Base-by-base conservation (phyloP, 2,888 invertebrate species). In the Epsilonema sp. region DNA sequence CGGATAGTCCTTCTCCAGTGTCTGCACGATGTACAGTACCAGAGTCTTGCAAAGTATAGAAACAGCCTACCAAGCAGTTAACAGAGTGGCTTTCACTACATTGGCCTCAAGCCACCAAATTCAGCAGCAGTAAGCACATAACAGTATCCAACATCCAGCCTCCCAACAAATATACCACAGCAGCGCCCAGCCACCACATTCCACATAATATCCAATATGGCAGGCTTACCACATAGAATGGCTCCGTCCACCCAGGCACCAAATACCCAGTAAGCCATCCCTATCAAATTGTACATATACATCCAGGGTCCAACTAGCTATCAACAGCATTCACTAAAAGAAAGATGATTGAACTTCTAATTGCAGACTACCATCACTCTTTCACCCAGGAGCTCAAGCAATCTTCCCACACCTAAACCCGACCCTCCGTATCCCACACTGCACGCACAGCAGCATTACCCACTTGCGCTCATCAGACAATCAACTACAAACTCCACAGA, bases 11-110 rank as follows among this genome's bases (percentile, higher is more conserved):
- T 61, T 57, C 67, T 87, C 84, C 56, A 97, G 72, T 61, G 87
- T 76, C 70, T 94, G 90, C 51, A 97, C 92, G 41, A 94, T 90
- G 73, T 90, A 97, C 84, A 94, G 85, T 52, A 97, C 94, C 59
- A 97, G 72, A 43, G 68, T 69, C 53, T 71, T 71, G 21, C 71
- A 56, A 2, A 61, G 58, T 16, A 63, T 61, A 42, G 51, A 50
- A 26, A 58, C 61, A 1, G 61, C 63, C 69, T 94, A 90, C 67
- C 90, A 89, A 43, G 97, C 69, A 0, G 92, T 89, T 52, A 92
- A 70, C 37, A 94, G 72, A 40, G 94, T 90, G 54, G 97, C 72
- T 63, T 63, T 52, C 31, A 97, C 72, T 45, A 94, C 92, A 69
- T 97, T 92, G 23, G 87, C 92, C 73, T 65, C 37, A n/a, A n/a